Evolutionary conservation across 2,113 vertebrate genomes (phyloP).

Genomic region (Galbula dea): DNA sequence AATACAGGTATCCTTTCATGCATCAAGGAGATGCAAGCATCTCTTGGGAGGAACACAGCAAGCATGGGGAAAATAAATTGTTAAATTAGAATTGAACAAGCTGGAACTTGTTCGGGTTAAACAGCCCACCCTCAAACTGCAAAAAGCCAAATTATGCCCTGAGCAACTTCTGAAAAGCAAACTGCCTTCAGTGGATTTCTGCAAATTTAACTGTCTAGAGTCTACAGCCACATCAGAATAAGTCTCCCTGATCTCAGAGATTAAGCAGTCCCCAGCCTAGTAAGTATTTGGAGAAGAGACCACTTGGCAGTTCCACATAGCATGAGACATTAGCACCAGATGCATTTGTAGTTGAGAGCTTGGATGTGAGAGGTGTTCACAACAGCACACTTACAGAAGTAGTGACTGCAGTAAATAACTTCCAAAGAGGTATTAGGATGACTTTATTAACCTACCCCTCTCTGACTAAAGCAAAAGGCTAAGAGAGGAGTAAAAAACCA

Average conservation of each 20-base stretch:
- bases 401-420: background rate
- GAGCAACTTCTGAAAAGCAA: constrained; percentile 42
- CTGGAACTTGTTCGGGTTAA: constrained; percentile 41
- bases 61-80: constrained; percentile 22
- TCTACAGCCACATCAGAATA: constrained; percentile 61
- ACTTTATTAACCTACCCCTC: background rate
- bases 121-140: constrained; percentile 64
- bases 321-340: background rate
- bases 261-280: constrained; percentile 27
- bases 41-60: constrained; percentile 28
- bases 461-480: background rate
- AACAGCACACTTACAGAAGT: background rate
- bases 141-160: constrained; percentile 47
- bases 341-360: background rate
- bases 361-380: background rate
- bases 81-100: constrained; percentile 39
- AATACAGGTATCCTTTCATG: constrained; percentile 43
- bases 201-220: constrained; percentile 57
- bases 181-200: constrained; percentile 46
- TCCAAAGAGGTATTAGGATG: background rate
- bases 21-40: constrained; percentile 32
- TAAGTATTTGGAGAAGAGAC: constrained; percentile 22
- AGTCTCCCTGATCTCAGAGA: constrained; percentile 39
- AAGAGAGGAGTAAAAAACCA: background rate
- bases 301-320: constrained; percentile 3